Evolutionary conservation across 2,797 vertebrate genomes (phyloP).

Genomic region (Emydoidea blandingii): DNA sequence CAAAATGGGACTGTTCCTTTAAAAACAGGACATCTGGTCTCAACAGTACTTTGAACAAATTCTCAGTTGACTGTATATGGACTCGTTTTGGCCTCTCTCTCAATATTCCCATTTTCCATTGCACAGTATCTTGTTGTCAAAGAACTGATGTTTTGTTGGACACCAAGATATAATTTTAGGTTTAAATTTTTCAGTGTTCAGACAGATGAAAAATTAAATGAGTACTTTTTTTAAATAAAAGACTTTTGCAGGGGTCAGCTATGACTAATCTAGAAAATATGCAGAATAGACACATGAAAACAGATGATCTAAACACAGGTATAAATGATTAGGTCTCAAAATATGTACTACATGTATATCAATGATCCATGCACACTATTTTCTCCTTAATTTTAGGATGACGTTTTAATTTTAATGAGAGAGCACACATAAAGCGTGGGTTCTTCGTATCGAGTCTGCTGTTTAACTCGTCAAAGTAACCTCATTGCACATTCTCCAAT

Average conservation of each 20-base stretch:
- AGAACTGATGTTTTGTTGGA: conserved; percentile 33
- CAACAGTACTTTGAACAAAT: background rate
- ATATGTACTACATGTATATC: conserved; percentile 45
- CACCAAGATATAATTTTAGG: conserved; percentile 43
- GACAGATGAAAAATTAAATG: conserved; percentile 42
- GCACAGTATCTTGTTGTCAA: background rate
- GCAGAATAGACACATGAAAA: conserved; percentile 69
- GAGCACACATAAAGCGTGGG: conserved; percentile 6
- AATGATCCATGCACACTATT: conserved; percentile 44
- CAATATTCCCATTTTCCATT: conserved; percentile 38
- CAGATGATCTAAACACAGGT: conserved; percentile 65
- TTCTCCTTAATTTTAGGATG: conserved; percentile 51
- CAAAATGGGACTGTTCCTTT: too few species aligned
- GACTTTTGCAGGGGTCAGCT: conserved; percentile 58
- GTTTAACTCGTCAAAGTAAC: conserved; percentile 44
- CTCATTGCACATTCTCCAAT: conserved; percentile 30
- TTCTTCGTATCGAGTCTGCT: conserved; percentile 46
- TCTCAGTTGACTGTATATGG: conserved; percentile 27
- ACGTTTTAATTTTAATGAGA: conserved; percentile 45
- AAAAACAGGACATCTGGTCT: background rate
- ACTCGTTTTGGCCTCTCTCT: conserved; percentile 14
- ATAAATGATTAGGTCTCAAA: conserved; percentile 64
- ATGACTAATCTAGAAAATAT: conserved; percentile 68
- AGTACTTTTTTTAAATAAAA: conserved; percentile 62
- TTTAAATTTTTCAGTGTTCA: conserved; percentile 43